Evolutionary conservation across 1,140 invertebrate species (phyloP), one percentile per base, ranked within the genome.

Genomic region (Brachionus asplanchnoidis): DNA sequence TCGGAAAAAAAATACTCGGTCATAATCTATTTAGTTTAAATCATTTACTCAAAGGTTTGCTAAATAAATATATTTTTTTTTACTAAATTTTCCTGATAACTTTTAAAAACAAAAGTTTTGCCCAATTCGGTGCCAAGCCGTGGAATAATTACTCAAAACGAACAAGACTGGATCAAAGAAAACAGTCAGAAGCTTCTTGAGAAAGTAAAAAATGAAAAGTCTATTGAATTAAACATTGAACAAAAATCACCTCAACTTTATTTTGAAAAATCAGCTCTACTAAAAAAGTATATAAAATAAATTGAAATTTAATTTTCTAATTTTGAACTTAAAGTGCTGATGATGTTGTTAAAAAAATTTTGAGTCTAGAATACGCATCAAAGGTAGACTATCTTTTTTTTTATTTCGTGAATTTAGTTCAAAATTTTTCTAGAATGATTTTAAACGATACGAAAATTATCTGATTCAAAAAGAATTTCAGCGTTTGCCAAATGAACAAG

Each of bases 121-220:
- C 26, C 26, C 12, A 32, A 14, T 1, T 28, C 65, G 8, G 9
- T 46, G 11, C 1, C 42, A 1, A 8, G n/a, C 17, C 42, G 73
- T 26, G 73, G 73, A 26, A 14, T 77, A 4, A 77, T 77, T 8
- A 77, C 73, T 6, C 42, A 77, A 36, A 77, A 77, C n/a, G 73
- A 77, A 77, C 9, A 77, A 77, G 73, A 50, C 20, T 77, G 73
- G 73, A 77, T 50, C 9, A 77, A 77, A 53, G 73, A 77, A 77
- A 77, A 77, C 12, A 77, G 73, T 8, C 11, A 50, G 32, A 46
- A 53, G 14, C 4, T 77, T 26, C 40, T 77, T 50, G 20, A 50
- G 5, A 26, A 77, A 46, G 42, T n/a, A 14, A 77, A 77, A 77
- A 77, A 77, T 1, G 73, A 77, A 77, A 46, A 28, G 0, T 20